These are phyloP conservation scores for Fulmarus glacialis DNA, from an alignment of 2,113 vertebrate genomes.

Conservation along the genomic window DNA sequence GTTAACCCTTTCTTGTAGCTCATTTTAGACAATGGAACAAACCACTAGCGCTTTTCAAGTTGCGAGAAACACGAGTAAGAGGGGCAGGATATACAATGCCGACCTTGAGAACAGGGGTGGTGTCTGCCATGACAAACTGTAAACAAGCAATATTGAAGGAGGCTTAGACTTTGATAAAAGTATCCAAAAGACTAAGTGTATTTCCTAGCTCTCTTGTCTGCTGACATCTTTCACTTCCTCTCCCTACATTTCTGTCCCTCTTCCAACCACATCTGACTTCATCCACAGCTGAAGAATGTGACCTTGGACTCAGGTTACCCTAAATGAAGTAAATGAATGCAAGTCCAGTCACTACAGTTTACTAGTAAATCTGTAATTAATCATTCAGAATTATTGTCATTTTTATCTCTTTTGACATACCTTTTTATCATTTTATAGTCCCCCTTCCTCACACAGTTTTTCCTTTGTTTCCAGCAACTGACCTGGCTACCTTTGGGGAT, in stretches of 20 bases:
- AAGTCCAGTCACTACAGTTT: neutral
- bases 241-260: neutral
- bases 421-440: neutral
- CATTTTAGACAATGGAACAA: neutral
- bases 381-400: neutral
- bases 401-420: neutral
- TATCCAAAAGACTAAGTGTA: neutral
- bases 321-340: neutral
- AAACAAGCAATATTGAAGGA: neutral
- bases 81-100: neutral
- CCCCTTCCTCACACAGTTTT: neutral
- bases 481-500: conserved; percentile 9
- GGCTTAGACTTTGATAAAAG: neutral
- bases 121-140: neutral
- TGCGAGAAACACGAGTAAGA: neutral
- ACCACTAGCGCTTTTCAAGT: neutral
- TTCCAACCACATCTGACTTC: neutral
- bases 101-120: neutral
- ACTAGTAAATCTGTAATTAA: conserved; percentile 28
- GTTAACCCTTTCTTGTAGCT: neutral
- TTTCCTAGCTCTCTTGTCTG: neutral
- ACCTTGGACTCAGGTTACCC: neutral
- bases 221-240: neutral
- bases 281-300: neutral
- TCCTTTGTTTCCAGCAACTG: neutral